These are phyloP conservation scores for Entelurus aequoreus DNA, from an alignment of 2,113 vertebrate species.

Conservation along the genomic window DNA sequence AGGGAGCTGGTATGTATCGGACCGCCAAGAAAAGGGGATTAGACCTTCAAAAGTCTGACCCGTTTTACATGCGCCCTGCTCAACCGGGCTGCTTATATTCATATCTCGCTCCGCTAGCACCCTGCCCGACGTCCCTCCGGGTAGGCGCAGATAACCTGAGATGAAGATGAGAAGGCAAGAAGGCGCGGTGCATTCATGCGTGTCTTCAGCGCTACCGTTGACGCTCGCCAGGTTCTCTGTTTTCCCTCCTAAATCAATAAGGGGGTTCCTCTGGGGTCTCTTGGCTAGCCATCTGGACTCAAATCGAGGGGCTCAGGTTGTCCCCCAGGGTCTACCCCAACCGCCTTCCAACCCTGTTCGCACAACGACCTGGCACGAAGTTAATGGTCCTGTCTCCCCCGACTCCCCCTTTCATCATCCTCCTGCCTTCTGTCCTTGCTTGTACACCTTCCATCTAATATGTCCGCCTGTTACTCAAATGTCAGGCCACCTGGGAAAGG, in stretches of 20 bases:
- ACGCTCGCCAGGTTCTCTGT: constrained; percentile 68
- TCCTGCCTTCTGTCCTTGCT: constrained; percentile 60
- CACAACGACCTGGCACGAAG: constrained; percentile 79
- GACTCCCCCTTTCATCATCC: constrained; percentile 67
- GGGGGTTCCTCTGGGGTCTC: constrained; percentile 75
- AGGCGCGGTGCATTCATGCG: constrained; percentile 46
- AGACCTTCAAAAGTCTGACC: constrained; percentile 58
- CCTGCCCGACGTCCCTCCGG: constrained; percentile 18
- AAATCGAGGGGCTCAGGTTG: constrained; percentile 88
- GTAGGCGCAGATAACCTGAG: constrained; percentile 53
- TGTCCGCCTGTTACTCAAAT: constrained; percentile 85
- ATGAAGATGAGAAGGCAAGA: constrained; percentile 39
- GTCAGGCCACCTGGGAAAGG: constrained; percentile 94
- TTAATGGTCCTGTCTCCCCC: constrained; percentile 71
- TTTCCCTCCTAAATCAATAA: constrained; percentile 83
- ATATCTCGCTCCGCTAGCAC: constrained; percentile 37
- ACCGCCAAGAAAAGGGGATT: constrained; percentile 61
- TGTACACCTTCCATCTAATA: constrained; percentile 88
- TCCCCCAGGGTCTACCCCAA: constrained; percentile 67
- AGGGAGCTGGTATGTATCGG: constrained; percentile 52
- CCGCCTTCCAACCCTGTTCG: constrained; percentile 68
- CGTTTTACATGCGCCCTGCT: constrained; percentile 60
- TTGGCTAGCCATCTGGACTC: constrained; percentile 85
- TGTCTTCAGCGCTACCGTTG: constrained; percentile 54
- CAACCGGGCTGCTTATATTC: constrained; percentile 63